Evolutionary conservation across 2,888 invertebrate species (phyloP).

Genomic region (Eumacrocentrus americanus): DNA sequence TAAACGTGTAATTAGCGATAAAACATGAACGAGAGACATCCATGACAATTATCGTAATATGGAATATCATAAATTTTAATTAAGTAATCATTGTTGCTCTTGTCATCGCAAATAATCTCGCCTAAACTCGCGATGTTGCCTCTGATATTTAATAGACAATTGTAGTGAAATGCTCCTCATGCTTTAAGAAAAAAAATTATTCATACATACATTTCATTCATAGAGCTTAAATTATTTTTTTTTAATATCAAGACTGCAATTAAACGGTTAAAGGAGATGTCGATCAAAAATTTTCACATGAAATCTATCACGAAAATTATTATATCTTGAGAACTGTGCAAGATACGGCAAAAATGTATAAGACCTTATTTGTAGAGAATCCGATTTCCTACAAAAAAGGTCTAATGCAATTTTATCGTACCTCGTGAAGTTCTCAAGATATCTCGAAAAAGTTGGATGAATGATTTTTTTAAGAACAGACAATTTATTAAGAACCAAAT

Average conservation of each 20-base stretch:
- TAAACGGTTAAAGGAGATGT: no score
- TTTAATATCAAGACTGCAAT: neutral
- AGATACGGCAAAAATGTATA: no score
- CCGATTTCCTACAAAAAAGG: no score
- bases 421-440: no score
- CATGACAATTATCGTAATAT: slow-evolving; percentile 14
- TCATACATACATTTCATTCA: neutral
- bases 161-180: neutral
- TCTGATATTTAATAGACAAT: slow-evolving; percentile 2
- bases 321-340: no score
- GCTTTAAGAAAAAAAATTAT: neutral
- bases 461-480: no score
- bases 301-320: no score
- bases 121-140: neutral
- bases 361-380: no score
- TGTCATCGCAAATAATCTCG: neutral
- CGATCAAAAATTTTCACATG: no score
- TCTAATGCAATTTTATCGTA: no score
- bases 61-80: neutral
- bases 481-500: no score
- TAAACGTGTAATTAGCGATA: slow-evolving; percentile 26
- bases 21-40: slow-evolving; percentile 1
- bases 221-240: neutral
- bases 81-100: neutral
- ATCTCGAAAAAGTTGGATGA: no score